Percentiles rank a stretch among this genome's conserved stretches.
These are phyloP conservation scores for Myotis findleyi DNA, from an alignment of 2,797 vertebrate species.

Conservation along the genomic window DNA sequence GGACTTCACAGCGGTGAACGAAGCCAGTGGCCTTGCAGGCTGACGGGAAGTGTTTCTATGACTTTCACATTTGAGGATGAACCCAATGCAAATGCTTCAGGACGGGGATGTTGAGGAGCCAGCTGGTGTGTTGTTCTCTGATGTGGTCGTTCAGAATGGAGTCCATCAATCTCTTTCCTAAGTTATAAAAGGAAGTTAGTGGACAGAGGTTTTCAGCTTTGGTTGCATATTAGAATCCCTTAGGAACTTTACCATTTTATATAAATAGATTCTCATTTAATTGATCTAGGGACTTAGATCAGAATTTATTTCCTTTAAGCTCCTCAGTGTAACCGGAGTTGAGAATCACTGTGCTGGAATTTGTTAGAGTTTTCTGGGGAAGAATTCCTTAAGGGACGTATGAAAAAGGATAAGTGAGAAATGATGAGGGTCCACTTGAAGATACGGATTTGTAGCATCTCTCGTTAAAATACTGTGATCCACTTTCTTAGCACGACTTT, in stretches of 20 bases:
- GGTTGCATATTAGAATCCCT: neutral
- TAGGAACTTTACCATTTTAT: neutral
- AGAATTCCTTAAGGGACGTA: neutral
- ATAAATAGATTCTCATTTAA: neutral
- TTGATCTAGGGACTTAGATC: neutral
- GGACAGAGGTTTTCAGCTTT: neutral
- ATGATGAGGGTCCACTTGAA: neutral
- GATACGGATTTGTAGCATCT: neutral
- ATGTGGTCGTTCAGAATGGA: neutral
- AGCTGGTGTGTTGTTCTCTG: accelerated
- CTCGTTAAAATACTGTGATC: neutral
- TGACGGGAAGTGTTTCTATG: neutral
- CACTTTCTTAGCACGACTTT: neutral
- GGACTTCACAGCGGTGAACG: neutral
- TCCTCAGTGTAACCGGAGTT: neutral
- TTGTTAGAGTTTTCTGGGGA: neutral
- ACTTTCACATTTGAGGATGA: neutral
- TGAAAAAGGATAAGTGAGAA: neutral
- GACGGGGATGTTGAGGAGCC: neutral
- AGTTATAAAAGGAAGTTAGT: neutral
- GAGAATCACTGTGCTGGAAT: neutral
- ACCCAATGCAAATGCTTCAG: neutral
- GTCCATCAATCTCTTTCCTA: neutral
- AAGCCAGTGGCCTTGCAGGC: neutral
- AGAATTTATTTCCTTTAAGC: neutral